Evolutionary conservation across 2,797 vertebrate genomes (phyloP), one percentile per base, ranked within the genome.

Genomic region (Paramormyrops hopkinsi): DNA sequence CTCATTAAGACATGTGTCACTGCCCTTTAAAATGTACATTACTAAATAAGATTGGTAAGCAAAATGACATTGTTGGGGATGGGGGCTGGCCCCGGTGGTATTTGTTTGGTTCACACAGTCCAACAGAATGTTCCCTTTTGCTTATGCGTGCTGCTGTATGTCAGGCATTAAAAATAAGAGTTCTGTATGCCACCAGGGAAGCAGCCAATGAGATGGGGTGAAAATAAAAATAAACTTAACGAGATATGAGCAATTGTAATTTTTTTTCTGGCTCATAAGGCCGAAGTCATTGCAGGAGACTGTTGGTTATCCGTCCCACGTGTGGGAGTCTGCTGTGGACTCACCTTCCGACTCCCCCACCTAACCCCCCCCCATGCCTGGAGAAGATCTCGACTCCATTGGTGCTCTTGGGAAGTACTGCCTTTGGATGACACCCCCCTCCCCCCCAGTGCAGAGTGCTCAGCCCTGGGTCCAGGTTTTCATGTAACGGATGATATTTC

Each of bases 341-440:
- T 41, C 76, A 33, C 3, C 73, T 54, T 17, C 14, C 3, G 51
- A 76, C 76, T 8, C 7, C 9, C 79, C 19, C 2, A 83, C 2
- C 29, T 46, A 46, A 33, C 44, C 4, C 44, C 44, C 62, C 62
- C 41, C 41, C 17, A 44, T 83, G 17, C 44, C 46, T 84, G 44
- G 4, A 48, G 22, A 19, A 25, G 48, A 25, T 14, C 22, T 85
- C 12, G 11, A 25, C 37, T 22, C n/a, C 6, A 11, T 89, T 76
- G 79, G 86, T 90, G 90, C 89, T 56, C 9, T 73, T 29, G 65
- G 65, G 87, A 89, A 87, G 48, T 88, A 88, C 59, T 51, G 29
- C 29, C 65, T 73, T 37, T 37, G 29, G 11, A 73, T 73, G 65
- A 73, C 65, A 29, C 65, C 65, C 25, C 65, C 4, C n/a, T 2